Conservation (phyloP, 2,113 vertebrate genomes). For the Motacilla alba region DNA sequence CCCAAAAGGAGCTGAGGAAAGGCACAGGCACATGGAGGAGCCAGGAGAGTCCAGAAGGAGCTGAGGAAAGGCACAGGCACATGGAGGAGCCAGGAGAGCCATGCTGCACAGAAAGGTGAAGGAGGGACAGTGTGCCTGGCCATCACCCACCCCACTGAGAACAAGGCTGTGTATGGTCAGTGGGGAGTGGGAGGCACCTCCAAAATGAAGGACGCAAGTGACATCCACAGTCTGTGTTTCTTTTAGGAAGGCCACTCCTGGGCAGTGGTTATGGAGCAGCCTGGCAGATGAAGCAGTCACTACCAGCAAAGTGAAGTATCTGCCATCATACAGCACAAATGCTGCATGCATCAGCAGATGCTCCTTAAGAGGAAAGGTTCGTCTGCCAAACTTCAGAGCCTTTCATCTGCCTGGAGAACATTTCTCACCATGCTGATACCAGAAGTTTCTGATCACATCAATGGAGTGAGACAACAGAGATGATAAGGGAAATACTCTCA, state of each 20-base stretch:
- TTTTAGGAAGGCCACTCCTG: not conserved
- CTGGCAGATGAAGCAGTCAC: not conserved
- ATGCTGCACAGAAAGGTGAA: not conserved
- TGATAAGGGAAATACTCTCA: not conserved
- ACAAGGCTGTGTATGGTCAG: fast-evolving
- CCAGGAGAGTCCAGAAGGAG: fast-evolving
- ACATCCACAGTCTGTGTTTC: not conserved
- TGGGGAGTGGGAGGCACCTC: not conserved
- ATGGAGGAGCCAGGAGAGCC: fast-evolving
- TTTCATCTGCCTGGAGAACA: not conserved
- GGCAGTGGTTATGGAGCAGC: not conserved
- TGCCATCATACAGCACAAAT: fast-evolving
- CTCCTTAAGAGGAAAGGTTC: not conserved
- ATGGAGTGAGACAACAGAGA: not conserved
- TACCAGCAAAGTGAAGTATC: not conserved
- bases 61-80: fast-evolving
- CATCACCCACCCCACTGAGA: fast-evolving
- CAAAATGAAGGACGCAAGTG: not conserved
- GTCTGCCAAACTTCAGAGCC: not conserved
- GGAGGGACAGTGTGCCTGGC: not conserved
- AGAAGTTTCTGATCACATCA: not conserved
- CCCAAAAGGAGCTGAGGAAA: not conserved
- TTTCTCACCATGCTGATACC: fast-evolving
- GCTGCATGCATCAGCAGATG: not conserved
- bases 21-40: fast-evolving